These are phyloP conservation scores for Scomber scombrus DNA, from an alignment of 2,113 vertebrate genomes.

Conservation along the genomic window DNA sequence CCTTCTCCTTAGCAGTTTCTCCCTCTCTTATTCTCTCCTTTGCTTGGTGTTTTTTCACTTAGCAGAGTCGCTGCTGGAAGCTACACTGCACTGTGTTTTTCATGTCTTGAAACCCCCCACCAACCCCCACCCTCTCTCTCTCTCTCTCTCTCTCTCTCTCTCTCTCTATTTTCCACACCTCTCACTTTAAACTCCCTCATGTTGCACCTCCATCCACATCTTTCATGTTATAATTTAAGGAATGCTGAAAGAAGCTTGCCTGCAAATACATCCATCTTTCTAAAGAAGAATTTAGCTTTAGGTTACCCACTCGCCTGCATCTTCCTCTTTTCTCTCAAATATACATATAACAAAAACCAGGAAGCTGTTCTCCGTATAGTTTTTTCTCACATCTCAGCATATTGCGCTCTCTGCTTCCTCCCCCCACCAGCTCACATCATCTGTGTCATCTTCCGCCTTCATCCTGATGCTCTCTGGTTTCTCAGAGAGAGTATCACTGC, in stretches of 20 bases:
- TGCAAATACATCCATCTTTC: neutral
- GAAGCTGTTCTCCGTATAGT: neutral
- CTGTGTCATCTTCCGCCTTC: conserved; percentile 25
- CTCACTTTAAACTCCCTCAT: conserved; percentile 22
- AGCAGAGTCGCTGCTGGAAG: conserved; percentile 55
- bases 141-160: neutral
- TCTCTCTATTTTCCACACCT: neutral
- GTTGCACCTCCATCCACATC: conserved; percentile 1
- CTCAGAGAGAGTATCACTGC: conserved; percentile 41
- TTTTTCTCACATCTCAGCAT: conserved; percentile 44
- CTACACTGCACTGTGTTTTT: conserved; percentile 27
- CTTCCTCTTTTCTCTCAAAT: conserved; percentile 8
- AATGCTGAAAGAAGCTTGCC: neutral
- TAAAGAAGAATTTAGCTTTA: neutral
- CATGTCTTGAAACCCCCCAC: neutral
- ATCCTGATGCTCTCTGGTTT: conserved; percentile 53
- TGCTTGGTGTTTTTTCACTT: conserved; percentile 53
- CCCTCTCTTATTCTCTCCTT: conserved; percentile 41
- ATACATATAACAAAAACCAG: neutral
- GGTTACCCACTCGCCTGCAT: neutral
- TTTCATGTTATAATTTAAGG: conserved; percentile 14
- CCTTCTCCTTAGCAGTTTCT: conserved; percentile 45
- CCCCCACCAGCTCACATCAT: neutral
- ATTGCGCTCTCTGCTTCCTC: conserved; percentile 17
- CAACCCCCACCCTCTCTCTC: neutral